Conservation (phyloP, 64 coral and sea anemone species). For the Acropora tenuis region DNA sequence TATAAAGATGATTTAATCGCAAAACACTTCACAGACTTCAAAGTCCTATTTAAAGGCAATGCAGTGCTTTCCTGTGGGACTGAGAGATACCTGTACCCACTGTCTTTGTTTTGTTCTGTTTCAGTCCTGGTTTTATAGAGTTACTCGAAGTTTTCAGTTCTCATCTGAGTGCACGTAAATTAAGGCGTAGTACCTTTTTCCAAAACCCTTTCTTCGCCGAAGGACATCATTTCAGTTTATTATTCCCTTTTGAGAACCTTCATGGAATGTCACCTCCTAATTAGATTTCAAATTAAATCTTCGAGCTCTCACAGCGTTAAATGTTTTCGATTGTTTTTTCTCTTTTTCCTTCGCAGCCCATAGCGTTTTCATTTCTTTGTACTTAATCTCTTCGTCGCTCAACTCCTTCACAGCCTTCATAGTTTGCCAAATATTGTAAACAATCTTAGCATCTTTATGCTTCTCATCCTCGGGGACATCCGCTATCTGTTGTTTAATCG, state of each 20-base stretch:
- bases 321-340: constrained; percentile 41
- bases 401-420: constrained; percentile 82
- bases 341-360: constrained; percentile 75
- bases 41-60: too few relatives aligned
- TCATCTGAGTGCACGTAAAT: too few relatives aligned
- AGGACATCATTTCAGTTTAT: too few relatives aligned
- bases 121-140: too few relatives aligned
- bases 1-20: too few relatives aligned
- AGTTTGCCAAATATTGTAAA: constrained; percentile 85
- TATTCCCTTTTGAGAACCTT: too few relatives aligned
- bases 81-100: too few relatives aligned
- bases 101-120: neutral
- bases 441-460: constrained; percentile 69
- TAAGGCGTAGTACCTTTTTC: too few relatives aligned
- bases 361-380: constrained; percentile 80
- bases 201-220: too few relatives aligned
- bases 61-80: too few relatives aligned
- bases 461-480: constrained; percentile 68
- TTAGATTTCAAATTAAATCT: neutral
- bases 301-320: constrained; percentile 24
- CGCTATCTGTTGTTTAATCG: constrained; percentile 19
- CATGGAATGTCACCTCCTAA: neutral
- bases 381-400: constrained; percentile 77
- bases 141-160: too few relatives aligned
- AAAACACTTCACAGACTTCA: too few relatives aligned